A percentile compares a stretch with the other conserved stretches of the same genome.
These are phyloP conservation scores for Lepisosteus osseus DNA, from an alignment of 2,113 vertebrate species.

Conservation along the genomic window DNA sequence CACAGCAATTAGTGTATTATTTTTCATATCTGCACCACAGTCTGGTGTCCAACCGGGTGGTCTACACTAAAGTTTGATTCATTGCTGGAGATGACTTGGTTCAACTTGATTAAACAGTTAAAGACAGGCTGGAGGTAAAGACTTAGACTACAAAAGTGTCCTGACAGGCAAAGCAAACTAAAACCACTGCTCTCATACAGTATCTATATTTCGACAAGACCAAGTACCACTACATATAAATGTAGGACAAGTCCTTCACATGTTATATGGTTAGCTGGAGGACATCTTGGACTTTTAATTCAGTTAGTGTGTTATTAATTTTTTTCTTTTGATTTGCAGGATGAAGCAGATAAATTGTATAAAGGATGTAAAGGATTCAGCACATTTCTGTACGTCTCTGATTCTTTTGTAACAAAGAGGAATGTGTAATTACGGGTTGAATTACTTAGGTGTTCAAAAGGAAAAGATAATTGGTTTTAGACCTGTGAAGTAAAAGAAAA, in stretches of 20 bases:
- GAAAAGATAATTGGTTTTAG: too few relatives aligned
- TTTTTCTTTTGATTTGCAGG: not conserved
- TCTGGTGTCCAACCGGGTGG: too few relatives aligned
- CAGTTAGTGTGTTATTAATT: not conserved
- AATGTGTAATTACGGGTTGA: not conserved
- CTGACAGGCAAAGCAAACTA: not conserved
- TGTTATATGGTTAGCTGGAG: conserved; percentile 26
- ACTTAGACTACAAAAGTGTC: not conserved
- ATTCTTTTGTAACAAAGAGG: not conserved
- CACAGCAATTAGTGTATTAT: too few relatives aligned
- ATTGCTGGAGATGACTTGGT: too few relatives aligned
- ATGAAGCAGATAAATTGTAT: not conserved
- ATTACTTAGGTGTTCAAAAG: not conserved
- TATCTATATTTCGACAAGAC: not conserved
- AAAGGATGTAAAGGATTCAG: not conserved
- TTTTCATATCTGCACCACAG: too few relatives aligned
- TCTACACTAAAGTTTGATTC: too few relatives aligned
- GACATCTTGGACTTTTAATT: conserved; percentile 5
- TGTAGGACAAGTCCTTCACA: not conserved
- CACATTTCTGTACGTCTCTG: not conserved
- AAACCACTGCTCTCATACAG: too few relatives aligned
- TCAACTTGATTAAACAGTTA: not conserved
- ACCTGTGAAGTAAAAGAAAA: not conserved
- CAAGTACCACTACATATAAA: not conserved
- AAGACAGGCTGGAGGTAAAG: not conserved